These are phyloP conservation scores for Drosophila funebris DNA, from an alignment of 1,140 invertebrate species.

Conservation along the genomic window DNA sequence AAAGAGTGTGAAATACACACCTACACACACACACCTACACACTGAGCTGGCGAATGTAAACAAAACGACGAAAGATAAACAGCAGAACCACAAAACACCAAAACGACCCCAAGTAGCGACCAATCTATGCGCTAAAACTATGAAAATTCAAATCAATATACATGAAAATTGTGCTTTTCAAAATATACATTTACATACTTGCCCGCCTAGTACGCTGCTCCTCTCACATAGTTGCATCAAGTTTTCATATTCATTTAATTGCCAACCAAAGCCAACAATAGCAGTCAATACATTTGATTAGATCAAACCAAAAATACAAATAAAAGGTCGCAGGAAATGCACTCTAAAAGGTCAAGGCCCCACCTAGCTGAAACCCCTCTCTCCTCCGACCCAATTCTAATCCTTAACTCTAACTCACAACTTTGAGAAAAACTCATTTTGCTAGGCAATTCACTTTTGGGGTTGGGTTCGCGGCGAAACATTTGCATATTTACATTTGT, in stretches of 20 bases:
- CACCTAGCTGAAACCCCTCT: background rate
- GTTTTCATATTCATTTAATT: conserved; percentile 50
- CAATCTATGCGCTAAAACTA: conserved; percentile 5
- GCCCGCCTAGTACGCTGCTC: background rate
- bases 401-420: background rate
- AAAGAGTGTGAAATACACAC: conserved; percentile 14
- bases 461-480: conserved; percentile 12
- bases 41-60: conserved; percentile 67
- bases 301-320: too few relatives aligned
- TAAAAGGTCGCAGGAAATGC: background rate
- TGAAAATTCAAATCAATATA: conserved; percentile 25
- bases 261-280: background rate
- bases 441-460: conserved; percentile 4
- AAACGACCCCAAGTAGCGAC: conserved; percentile 21
- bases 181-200: conserved; percentile 17
- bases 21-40: conserved; percentile 4
- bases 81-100: conserved; percentile 66
- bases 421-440: background rate
- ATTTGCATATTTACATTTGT: conserved; percentile 43
- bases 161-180: conserved; percentile 45
- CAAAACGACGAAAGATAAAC: conserved; percentile 78
- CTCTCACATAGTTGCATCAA: background rate
- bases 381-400: background rate
- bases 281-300: conserved; percentile 29
- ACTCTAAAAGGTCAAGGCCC: conserved; percentile 19